These are phyloP conservation scores for Tipula unca DNA, from an alignment of 2,888 invertebrate species.

Conservation along the genomic window DNA sequence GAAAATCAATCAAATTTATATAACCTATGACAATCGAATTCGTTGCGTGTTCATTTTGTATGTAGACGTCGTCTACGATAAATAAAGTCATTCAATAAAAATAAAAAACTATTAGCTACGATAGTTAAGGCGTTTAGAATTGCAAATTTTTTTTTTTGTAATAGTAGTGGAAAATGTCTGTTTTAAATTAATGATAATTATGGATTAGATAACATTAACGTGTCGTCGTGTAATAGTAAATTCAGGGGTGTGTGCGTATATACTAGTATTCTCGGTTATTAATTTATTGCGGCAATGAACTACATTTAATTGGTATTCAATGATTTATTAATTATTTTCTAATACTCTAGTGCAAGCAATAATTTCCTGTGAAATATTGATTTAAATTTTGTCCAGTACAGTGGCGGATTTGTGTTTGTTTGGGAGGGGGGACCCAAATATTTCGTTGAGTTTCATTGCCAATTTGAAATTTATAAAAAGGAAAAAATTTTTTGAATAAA, in stretches of 20 bases:
- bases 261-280: neutral
- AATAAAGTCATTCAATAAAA: neutral
- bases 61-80: neutral
- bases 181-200: too few species aligned
- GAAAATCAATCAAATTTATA: neutral
- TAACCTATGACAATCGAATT: neutral
- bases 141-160: neutral
- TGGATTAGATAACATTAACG: too few species aligned
- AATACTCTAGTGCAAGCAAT: neutral
- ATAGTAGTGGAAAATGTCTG: neutral
- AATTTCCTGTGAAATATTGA: too few species aligned
- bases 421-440: too few species aligned
- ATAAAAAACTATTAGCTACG: neutral
- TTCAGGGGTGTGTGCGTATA: too few species aligned
- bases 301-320: neutral
- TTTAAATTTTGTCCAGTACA: too few species aligned
- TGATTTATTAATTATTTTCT: neutral
- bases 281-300: neutral
- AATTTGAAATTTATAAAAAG: too few species aligned
- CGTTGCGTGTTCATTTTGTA: neutral
- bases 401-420: too few species aligned
- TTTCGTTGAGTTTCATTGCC: too few species aligned
- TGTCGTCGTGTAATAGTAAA: neutral
- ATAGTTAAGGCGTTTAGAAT: neutral
- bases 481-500: too few species aligned